phyloP scores from a whole-genome alignment of 2,113 vertebrate genomes.

The Protobothrops mucrosquamatus region DNA sequence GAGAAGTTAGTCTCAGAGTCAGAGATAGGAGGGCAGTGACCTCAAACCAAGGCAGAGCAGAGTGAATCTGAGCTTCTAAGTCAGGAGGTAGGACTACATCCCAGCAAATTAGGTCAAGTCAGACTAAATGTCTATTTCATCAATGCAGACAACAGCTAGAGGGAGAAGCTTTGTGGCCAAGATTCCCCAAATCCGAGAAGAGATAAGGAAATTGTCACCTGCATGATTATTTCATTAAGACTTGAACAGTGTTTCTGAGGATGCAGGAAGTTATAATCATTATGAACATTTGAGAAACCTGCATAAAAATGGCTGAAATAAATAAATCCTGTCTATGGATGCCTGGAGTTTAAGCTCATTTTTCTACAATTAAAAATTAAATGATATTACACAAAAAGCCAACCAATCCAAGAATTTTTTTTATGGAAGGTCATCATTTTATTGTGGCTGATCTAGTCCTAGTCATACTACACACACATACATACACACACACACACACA shows the following conservation, averaged over 20 bases:
- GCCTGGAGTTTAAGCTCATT: not conserved
- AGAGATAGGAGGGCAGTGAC: too few relatives aligned
- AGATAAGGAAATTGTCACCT: not conserved
- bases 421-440: not conserved
- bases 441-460: not conserved
- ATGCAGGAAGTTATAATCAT: not conserved
- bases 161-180: not conserved
- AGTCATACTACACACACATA: not conserved
- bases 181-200: not conserved
- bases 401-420: too few relatives aligned
- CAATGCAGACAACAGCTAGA: too few relatives aligned
- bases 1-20: too few relatives aligned
- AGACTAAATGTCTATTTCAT: too few relatives aligned
- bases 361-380: not conserved
- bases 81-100: not conserved
- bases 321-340: not conserved
- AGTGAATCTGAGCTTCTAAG: too few relatives aligned
- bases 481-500: too few relatives aligned
- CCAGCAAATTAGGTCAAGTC: not conserved
- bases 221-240: not conserved
- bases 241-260: not conserved
- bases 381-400: too few relatives aligned
- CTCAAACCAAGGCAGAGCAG: too few relatives aligned
- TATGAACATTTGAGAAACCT: not conserved
- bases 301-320: not conserved